These are phyloP conservation scores for Lathronympha strigana DNA, from an alignment of 2,888 invertebrate species.

Conservation along the genomic window DNA sequence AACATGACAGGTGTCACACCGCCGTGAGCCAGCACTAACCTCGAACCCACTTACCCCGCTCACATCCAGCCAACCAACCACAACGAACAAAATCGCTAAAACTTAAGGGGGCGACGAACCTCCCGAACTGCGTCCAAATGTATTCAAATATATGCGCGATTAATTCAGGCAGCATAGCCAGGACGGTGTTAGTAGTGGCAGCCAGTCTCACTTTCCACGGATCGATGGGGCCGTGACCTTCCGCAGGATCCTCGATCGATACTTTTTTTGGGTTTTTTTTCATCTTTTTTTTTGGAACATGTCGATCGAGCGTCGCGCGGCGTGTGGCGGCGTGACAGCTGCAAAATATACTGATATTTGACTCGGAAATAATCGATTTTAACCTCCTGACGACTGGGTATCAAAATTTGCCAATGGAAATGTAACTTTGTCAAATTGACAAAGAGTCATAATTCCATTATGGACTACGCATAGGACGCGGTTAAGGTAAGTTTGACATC, in stretches of 20 bases:
- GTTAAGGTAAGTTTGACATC: too few relatives aligned
- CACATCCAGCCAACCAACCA: slow-evolving; percentile 42
- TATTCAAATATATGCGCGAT: slow-evolving; percentile 85
- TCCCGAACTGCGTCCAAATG: slow-evolving; percentile 76
- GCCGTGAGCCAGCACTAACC: background rate
- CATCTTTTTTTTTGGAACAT: slow-evolving; percentile 13
- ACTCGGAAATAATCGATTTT: too few relatives aligned
- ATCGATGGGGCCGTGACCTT: slow-evolving; percentile 84
- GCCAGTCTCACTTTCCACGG: slow-evolving; percentile 82
- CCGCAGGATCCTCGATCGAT: slow-evolving; percentile 76
- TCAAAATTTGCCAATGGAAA: too few relatives aligned
- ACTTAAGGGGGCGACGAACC: slow-evolving; percentile 81
- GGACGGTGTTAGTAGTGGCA: slow-evolving; percentile 84
- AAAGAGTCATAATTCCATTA: too few relatives aligned
- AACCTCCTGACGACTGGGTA: too few relatives aligned
- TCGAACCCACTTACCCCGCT: background rate
- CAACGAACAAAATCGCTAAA: slow-evolving; percentile 76
- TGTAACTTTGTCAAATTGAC: too few relatives aligned
- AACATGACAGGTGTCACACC: slow-evolving; percentile 20
- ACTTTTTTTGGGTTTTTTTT: slow-evolving; percentile 55
- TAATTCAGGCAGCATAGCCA: slow-evolving; percentile 85
- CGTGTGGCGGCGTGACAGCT: background rate
- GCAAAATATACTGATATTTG: background rate
- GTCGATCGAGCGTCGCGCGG: background rate
- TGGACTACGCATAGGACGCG: too few relatives aligned